These are phyloP conservation scores for Ormia ochracea DNA, from an alignment of 2,888 invertebrate species.

Conservation along the genomic window DNA sequence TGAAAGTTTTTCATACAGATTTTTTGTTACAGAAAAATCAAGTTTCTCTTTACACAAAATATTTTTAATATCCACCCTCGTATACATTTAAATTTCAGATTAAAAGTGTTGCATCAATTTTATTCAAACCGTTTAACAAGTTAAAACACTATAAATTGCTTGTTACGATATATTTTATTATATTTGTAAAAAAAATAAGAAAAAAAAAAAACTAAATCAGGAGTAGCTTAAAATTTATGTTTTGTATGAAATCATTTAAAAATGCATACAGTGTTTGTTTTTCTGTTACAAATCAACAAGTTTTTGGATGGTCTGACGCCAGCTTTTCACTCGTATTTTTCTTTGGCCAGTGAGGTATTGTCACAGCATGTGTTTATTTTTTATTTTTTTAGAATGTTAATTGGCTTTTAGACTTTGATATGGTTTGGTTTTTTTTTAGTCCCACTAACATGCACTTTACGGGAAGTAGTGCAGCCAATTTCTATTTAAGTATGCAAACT, in stretches of 20 bases:
- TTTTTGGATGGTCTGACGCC: conserved; percentile 48
- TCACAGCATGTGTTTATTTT: not conserved
- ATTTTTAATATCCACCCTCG: not conserved
- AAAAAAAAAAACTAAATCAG: conserved; percentile 28
- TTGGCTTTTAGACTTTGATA: conserved; percentile 21
- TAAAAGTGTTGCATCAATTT: not conserved
- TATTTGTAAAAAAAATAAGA: too few species aligned
- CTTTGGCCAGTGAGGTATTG: conserved; percentile 16
- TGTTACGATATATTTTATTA: conserved; percentile 37
- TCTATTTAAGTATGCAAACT: conserved; percentile 58
- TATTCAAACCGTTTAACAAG: not conserved
- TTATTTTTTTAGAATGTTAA: not conserved
- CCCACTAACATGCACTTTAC: conserved; percentile 55
- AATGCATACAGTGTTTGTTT: conserved; percentile 51
- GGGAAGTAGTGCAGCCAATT: conserved; percentile 61
- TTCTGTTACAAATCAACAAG: not conserved
- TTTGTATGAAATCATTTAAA: conserved; percentile 37
- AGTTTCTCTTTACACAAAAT: too few species aligned
- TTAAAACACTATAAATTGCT: not conserved
- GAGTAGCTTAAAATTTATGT: conserved; percentile 32
- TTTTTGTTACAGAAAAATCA: too few species aligned
- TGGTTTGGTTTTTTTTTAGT: conserved; percentile 35
- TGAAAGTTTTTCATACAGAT: not conserved
- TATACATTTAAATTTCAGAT: not conserved
- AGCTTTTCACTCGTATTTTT: not conserved